Conservation (phyloP, 2,797 vertebrate genomes). For the Pipistrellus pipistrellus region DNA sequence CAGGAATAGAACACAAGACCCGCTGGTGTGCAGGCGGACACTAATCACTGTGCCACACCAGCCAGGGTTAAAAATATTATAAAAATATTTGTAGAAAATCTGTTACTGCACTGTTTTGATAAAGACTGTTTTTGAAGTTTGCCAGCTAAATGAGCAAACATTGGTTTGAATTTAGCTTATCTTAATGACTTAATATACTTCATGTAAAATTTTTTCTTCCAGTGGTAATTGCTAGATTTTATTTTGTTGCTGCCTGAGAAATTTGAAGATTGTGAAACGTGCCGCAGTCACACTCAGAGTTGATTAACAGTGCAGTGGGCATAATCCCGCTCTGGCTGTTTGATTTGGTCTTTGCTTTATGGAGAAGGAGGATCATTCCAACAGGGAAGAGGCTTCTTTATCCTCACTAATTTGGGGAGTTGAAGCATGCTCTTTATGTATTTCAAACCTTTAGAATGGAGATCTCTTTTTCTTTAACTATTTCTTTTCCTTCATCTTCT, state of each 20-base stretch:
- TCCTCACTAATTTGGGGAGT: neutral
- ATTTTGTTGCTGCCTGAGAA: conserved; percentile 49
- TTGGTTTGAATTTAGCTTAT: conserved; percentile 68
- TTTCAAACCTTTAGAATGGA: neutral
- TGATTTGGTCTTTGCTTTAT: conserved; percentile 40
- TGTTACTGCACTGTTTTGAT: conserved; percentile 14
- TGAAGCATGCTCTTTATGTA: conserved; percentile 10
- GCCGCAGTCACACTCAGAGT: conserved; percentile 32
- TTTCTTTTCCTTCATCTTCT: too few species aligned
- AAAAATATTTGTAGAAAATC: conserved; percentile 47
- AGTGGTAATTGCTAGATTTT: conserved; percentile 52
- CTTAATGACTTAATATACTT: conserved; percentile 69
- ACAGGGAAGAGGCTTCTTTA: conserved; percentile 29
- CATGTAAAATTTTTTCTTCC: conserved; percentile 15
- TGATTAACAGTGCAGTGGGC: conserved; percentile 49
- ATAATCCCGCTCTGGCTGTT: conserved; percentile 15
- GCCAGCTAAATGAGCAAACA: conserved; percentile 67
- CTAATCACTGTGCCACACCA: neutral
- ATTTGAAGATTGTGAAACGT: conserved; percentile 71
- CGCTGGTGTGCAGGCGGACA: neutral
- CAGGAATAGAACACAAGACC: neutral
- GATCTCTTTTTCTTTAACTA: neutral
- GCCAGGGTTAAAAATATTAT: neutral
- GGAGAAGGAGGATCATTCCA: neutral
- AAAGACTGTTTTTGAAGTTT: conserved; percentile 69